Conservation (phyloP, 2,888 invertebrate genomes). For the Parascotia fuliginaria region DNA sequence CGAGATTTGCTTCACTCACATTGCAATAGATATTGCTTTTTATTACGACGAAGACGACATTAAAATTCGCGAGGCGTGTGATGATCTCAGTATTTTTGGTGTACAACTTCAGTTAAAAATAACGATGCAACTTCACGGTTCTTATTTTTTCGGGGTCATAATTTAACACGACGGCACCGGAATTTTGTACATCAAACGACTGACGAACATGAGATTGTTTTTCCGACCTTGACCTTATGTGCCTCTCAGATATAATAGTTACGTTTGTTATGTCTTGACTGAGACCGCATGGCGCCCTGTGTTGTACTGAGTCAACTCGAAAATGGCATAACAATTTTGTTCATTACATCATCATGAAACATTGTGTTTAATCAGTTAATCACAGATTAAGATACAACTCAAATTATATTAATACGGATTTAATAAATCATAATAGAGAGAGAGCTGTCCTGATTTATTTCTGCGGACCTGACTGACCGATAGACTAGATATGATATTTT, state of each 20-base stretch:
- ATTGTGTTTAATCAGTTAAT: background rate
- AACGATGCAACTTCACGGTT: slow-evolving; percentile 20
- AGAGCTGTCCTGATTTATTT: too few relatives aligned
- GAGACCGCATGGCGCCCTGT: slow-evolving; percentile 32
- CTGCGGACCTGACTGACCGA: too few relatives aligned
- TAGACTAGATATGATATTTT: too few relatives aligned
- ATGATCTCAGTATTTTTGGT: slow-evolving; percentile 50
- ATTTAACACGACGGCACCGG: slow-evolving; percentile 17
- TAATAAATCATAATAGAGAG: too few relatives aligned
- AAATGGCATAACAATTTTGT: slow-evolving; percentile 6
- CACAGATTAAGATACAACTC: background rate
- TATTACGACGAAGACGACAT: slow-evolving; percentile 41
- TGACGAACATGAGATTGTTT: background rate
- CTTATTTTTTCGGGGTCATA: slow-evolving; percentile 13
- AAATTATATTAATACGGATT: too few relatives aligned
- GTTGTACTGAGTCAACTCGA: slow-evolving; percentile 5
- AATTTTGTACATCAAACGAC: background rate
- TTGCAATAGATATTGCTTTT: slow-evolving; percentile 43
- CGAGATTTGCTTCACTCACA: slow-evolving; percentile 43
- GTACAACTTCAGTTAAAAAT: slow-evolving; percentile 35
- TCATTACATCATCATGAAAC: background rate
- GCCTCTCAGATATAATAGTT: background rate
- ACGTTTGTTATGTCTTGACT: background rate
- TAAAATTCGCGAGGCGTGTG: slow-evolving; percentile 46
- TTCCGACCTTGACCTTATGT: background rate